Evolutionary conservation across 2,888 invertebrate genomes (phyloP).

Genomic region (Melanostoma mellinum): DNA sequence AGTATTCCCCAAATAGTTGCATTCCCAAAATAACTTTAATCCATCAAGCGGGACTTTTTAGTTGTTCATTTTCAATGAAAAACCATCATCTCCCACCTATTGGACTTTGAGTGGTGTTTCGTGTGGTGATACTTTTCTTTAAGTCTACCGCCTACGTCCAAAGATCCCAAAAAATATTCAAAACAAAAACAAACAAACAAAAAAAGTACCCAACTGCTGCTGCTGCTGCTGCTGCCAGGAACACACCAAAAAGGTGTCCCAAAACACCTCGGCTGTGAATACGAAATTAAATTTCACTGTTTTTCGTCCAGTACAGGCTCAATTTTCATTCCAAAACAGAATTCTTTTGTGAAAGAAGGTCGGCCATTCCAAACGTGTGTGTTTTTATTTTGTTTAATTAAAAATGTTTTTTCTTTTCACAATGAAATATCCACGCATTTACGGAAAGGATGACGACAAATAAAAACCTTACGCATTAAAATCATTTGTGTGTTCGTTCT

Average conservation of each 20-base stretch:
- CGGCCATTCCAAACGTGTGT: conserved; percentile 11
- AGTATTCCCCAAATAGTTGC: conserved; percentile 68
- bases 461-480: conserved; percentile 50
- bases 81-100: conserved; percentile 32
- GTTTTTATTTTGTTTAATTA: conserved; percentile 65
- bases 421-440: conserved; percentile 67
- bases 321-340: conserved; percentile 44
- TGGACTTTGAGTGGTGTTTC: conserved; percentile 6
- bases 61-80: conserved; percentile 52
- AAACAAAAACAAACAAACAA: conserved; percentile 19
- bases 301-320: conserved; percentile 44
- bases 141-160: conserved; percentile 51
- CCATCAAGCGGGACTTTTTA: conserved; percentile 49
- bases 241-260: conserved; percentile 69
- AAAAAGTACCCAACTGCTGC: conserved; percentile 13
- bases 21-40: conserved; percentile 64
- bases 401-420: conserved; percentile 64
- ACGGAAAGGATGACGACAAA: conserved; percentile 55
- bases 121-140: conserved; percentile 45
- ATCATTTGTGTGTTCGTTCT: conserved; percentile 58
- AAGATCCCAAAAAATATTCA: conserved; percentile 10
- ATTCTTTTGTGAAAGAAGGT: conserved; percentile 24
- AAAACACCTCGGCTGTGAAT: conserved; percentile 72
- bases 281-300: conserved; percentile 69
- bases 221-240: conserved; percentile 33